Conservation (phyloP, 2,797 vertebrate genomes). For the Thaleichthys pacificus region DNA sequence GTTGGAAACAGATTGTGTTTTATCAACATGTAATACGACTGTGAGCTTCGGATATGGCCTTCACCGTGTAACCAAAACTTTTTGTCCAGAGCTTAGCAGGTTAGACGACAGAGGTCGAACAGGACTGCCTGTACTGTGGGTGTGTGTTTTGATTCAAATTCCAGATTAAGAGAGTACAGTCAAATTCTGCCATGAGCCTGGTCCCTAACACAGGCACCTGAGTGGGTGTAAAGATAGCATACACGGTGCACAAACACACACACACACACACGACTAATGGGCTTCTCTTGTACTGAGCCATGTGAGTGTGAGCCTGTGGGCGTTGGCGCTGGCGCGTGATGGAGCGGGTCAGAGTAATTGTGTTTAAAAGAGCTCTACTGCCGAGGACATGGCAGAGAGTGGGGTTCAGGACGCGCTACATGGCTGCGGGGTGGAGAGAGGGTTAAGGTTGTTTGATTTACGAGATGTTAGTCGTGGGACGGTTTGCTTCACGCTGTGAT, state of each 20-base stretch:
- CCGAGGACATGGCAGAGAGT: neutral
- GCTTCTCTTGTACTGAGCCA: conserved; percentile 19
- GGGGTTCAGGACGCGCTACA: neutral
- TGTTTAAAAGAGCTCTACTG: neutral
- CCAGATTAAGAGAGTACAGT: conserved; percentile 51
- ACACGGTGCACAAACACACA: conserved; percentile 25
- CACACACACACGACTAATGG: conserved; percentile 30
- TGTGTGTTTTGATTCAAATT: conserved; percentile 68
- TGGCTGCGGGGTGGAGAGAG: neutral
- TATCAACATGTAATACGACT: conserved; percentile 65
- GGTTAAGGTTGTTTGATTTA: conserved; percentile 7
- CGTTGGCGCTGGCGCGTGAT: conserved; percentile 35
- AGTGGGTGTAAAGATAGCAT: conserved; percentile 50
- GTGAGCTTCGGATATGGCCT: conserved; percentile 49
- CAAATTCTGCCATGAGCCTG: conserved; percentile 31
- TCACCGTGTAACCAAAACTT: conserved; percentile 61
- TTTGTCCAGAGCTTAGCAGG: conserved; percentile 47
- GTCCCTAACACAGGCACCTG: conserved; percentile 50
- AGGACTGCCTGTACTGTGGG: neutral
- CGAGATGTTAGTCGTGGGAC: neutral
- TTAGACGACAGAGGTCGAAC: too few relatives aligned
- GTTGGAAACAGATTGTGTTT: conserved; percentile 53
- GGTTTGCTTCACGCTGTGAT: neutral
- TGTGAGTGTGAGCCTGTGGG: conserved; percentile 25
- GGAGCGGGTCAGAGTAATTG: neutral